Evolutionary conservation across 2,797 vertebrate genomes (phyloP).

Genomic region (Rhincodon typus): DNA sequence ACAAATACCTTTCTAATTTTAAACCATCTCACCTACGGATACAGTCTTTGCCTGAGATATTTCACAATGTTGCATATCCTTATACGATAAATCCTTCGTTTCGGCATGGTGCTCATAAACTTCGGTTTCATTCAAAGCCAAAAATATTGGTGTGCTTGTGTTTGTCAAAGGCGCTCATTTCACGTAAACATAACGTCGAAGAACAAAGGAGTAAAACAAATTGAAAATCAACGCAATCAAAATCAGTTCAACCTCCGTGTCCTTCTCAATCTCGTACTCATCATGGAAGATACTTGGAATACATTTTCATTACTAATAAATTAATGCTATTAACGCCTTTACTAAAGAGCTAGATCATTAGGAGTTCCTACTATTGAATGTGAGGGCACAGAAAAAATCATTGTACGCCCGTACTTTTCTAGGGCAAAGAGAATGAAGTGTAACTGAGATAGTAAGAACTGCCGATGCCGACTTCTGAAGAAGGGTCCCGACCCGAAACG

Average conservation of each 20-base stretch:
- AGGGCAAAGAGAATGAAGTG: no score
- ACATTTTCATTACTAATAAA: background rate
- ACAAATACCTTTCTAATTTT: background rate
- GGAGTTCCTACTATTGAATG: background rate
- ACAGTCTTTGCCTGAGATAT: background rate
- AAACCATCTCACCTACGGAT: background rate
- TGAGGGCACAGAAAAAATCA: background rate
- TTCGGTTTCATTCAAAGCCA: background rate
- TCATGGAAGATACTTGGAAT: background rate
- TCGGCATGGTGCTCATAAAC: background rate
- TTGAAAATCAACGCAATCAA: background rate
- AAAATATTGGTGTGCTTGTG: background rate
- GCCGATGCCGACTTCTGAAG: no score
- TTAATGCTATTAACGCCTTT: background rate
- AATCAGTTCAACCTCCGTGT: background rate
- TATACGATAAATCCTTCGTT: no score
- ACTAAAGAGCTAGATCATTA: background rate
- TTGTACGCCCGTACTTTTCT: no score
- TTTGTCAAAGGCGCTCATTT: background rate
- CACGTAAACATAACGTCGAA: background rate
- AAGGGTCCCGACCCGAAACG: no score
- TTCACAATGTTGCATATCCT: background rate
- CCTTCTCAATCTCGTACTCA: background rate
- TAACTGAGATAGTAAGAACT: no score
- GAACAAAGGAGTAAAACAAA: background rate